phyloP scores from a whole-genome alignment of 2,888 invertebrate genomes.

The Eupeodes latifasciatus region DNA sequence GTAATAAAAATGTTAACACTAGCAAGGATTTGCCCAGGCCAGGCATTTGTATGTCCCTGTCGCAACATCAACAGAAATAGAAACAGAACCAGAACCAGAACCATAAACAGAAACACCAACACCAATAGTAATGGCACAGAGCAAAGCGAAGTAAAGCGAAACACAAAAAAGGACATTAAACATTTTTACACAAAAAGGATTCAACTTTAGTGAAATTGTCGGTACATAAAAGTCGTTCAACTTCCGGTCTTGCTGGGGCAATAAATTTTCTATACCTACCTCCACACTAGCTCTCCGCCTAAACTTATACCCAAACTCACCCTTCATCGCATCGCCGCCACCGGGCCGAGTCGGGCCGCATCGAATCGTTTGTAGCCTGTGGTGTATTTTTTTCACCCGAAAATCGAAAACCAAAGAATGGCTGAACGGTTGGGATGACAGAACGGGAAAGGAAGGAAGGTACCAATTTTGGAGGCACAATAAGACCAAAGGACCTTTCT shows the following conservation, averaged over 20 bases:
- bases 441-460: constrained; percentile 27
- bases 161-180: constrained; percentile 58
- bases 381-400: neutral
- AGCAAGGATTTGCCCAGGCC: constrained; percentile 30
- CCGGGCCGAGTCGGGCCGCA: too few relatives aligned
- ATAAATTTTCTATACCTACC: constrained; percentile 49
- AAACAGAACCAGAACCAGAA: constrained; percentile 12
- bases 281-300: neutral
- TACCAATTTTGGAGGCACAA: constrained; percentile 51
- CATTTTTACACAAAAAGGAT: constrained; percentile 73
- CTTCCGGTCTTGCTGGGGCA: constrained; percentile 63
- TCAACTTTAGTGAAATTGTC: constrained; percentile 72
- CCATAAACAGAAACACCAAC: neutral
- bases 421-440: too few relatives aligned
- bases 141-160: constrained; percentile 15
- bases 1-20: constrained; percentile 75
- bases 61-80: constrained; percentile 12
- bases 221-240: constrained; percentile 74
- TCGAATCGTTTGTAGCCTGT: constrained; percentile 12
- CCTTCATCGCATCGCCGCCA: neutral
- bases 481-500: constrained; percentile 33
- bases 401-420: constrained; percentile 4
- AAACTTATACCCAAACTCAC: neutral
- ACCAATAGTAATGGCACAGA: constrained; percentile 14
- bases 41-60: constrained; percentile 63